Conservation (phyloP, 2,113 vertebrate genomes). For the Hippocampus comes region DNA sequence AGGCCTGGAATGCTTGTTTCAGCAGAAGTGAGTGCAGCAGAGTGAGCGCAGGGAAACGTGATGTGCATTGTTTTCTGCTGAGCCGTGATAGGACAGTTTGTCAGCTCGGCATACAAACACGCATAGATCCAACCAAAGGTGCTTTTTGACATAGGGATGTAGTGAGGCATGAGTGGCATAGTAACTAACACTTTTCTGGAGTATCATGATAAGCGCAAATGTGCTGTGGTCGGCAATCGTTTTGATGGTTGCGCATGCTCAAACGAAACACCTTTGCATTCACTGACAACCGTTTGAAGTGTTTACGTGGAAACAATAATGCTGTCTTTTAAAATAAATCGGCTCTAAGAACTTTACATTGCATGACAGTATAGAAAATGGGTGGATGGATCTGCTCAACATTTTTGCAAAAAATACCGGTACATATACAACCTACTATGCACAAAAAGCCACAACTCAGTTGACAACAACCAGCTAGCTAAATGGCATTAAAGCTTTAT, state of each 20-base stretch:
- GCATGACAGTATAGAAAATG: too few relatives aligned
- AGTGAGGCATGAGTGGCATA: neutral
- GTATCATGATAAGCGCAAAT: neutral
- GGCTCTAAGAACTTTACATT: neutral
- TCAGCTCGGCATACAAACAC: neutral
- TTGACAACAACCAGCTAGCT: neutral
- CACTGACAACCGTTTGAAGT: neutral
- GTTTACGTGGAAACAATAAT: neutral
- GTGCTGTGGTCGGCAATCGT: neutral
- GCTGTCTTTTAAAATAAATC: neutral
- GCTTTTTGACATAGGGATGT: neutral
- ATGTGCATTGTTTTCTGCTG: constrained; percentile 41
- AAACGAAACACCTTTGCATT: neutral
- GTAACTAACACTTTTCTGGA: neutral
- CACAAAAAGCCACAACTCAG: neutral
- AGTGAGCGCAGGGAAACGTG: constrained; percentile 19
- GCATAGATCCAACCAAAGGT: neutral
- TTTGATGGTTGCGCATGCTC: neutral
- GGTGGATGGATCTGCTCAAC: too few relatives aligned
- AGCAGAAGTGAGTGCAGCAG: constrained; percentile 18
- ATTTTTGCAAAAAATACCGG: too few relatives aligned
- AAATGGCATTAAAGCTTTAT: constrained; percentile 12
- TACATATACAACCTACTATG: neutral
- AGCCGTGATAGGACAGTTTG: constrained; percentile 14
- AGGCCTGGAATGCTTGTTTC: constrained; percentile 21